Base-by-base conservation (phyloP, 2,888 invertebrate genomes). In the Hydriomena furcata region DNA sequence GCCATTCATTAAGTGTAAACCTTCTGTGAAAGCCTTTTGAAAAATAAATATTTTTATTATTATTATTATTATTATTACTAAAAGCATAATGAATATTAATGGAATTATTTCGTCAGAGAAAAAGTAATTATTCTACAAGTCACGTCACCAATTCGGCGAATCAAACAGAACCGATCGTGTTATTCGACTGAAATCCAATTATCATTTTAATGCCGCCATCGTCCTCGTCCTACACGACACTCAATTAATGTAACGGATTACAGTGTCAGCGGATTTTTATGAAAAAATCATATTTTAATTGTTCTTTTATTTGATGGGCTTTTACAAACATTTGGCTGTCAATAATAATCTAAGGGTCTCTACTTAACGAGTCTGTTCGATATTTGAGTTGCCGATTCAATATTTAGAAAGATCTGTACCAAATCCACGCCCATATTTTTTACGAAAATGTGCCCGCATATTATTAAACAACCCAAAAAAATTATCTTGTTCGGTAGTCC, bases 221-320 rank as follows among this genome's bases (percentile, higher is more conserved):
- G 60, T 31, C 40, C 11, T 5, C 62, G 55, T 55, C 48, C 54
- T 46, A 57, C 48, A 41, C 55, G 55, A 37, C 53, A 55, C 55
- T 63, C 65, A 62, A 71, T 72, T 70, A 70, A 68, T 71, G 57
- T 63, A 62, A 65, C 64, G 56, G 62, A 65, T 52, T 62, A 63
- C 49, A 41, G 58, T 55, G 56, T 61, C 28, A 61, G 63, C 61
- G 61, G 61, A 60, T 59, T 66, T 65, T 61, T 53, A 54, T 54
- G 59, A 65, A 55, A n/a, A 50, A 51, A 44, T 52, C 37, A 50
- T 44, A 59, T 52, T 58, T 42, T 21, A 32, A 17, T 30, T 8
- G 31, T 21, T 2, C 25, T 17, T 28, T 44, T 37, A 24, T 32
- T 28, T 12, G 31, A 37, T 42, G 28, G 11, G 20, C 6, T 27